A percentile compares a stretch with the other conserved stretches of the same genome.
These are phyloP conservation scores for Pyrrhosoma nymphula DNA, from an alignment of 2,888 invertebrate species.

Conservation along the genomic window DNA sequence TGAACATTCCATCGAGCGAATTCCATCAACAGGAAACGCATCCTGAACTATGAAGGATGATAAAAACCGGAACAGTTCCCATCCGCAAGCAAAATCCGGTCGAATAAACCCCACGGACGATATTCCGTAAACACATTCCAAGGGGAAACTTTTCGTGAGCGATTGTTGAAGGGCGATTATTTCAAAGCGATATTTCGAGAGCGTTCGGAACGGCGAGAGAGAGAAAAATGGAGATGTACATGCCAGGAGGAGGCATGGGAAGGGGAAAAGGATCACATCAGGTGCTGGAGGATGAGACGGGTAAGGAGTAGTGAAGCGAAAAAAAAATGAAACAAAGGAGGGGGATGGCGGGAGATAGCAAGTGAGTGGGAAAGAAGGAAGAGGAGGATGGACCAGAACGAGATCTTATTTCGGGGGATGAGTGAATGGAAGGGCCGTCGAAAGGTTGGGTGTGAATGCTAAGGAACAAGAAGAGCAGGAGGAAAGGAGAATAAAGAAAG, in stretches of 20 bases:
- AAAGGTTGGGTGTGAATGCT: too few species aligned
- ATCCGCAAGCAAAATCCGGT: too few species aligned
- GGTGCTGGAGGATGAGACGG: not conserved
- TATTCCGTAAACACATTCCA: not conserved
- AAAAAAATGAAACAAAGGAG: not conserved
- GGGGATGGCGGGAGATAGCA: not conserved
- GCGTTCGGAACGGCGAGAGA: not conserved
- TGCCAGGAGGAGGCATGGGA: not conserved
- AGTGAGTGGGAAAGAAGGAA: not conserved
- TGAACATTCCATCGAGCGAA: too few species aligned
- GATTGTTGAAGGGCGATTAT: not conserved
- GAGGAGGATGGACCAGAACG: not conserved
- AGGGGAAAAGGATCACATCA: not conserved
- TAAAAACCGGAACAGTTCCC: too few species aligned
- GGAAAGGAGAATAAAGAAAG: too few species aligned
- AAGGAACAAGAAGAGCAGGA: too few species aligned
- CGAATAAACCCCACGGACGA: not conserved
- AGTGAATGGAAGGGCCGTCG: too few species aligned
- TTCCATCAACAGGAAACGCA: too few species aligned
- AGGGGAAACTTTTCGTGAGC: not conserved
- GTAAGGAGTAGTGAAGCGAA: not conserved
- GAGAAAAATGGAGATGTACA: conserved; percentile 15
- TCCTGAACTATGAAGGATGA: too few species aligned
- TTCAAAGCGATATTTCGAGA: not conserved
- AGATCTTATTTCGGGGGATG: too few species aligned